Percentiles rank a stretch among this genome's conserved stretches.
phyloP scores from a whole-genome alignment of 2,113 vertebrate species.

The Gulo gulo region DNA sequence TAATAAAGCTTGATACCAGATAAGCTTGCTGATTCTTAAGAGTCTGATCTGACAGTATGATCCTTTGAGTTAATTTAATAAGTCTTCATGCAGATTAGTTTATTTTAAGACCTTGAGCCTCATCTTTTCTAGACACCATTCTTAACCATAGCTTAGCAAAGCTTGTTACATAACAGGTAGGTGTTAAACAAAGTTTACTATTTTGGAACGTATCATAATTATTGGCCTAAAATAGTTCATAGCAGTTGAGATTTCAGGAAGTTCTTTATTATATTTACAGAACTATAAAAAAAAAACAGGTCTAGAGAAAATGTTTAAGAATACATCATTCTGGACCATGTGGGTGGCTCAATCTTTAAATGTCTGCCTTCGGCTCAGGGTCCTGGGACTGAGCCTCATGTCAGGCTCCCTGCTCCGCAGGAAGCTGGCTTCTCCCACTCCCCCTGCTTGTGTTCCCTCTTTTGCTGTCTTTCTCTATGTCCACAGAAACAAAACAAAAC shows the following conservation, averaged over 20 bases:
- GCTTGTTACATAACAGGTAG: background rate
- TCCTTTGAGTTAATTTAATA: background rate
- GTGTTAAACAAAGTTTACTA: background rate
- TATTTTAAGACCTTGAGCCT: background rate
- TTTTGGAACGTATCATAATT: background rate
- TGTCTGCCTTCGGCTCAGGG: too few relatives aligned
- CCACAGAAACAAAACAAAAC: too few relatives aligned
- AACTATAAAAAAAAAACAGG: background rate
- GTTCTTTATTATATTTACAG: background rate
- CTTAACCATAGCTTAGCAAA: background rate
- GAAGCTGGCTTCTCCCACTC: too few relatives aligned
- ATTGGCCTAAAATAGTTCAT: background rate
- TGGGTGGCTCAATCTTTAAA: too few relatives aligned
- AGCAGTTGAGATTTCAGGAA: background rate
- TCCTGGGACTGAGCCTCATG: too few relatives aligned
- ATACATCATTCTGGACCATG: background rate
- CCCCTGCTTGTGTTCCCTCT: too few relatives aligned
- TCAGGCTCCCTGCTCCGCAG: too few relatives aligned
- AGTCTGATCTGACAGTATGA: background rate
- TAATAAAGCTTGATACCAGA: background rate
- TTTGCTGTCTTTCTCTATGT: too few relatives aligned
- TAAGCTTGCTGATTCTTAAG: background rate
- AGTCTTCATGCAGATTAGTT: background rate
- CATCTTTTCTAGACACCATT: background rate
- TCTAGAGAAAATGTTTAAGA: conserved; percentile 3